Evolutionary conservation across 2,113 vertebrate species (phyloP).

Genomic region (Xenopus borealis): DNA sequence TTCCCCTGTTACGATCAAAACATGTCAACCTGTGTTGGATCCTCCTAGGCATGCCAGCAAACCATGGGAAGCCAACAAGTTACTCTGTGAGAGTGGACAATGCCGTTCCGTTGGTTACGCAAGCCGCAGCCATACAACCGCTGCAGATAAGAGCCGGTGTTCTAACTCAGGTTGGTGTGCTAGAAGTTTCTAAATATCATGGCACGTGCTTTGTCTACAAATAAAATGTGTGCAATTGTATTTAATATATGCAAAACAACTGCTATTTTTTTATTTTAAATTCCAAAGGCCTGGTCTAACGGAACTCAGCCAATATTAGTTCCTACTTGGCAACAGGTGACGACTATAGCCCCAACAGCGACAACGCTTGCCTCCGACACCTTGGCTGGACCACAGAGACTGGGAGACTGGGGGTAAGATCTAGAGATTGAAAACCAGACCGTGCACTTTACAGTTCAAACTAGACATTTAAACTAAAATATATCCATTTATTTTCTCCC

Average conservation of each 20-base stretch:
- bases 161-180: constrained; percentile 82
- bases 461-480: constrained; percentile 28
- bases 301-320: constrained; percentile 89
- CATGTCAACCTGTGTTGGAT: no score
- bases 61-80: constrained; percentile 79
- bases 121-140: constrained; percentile 86
- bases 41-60: constrained; percentile 80
- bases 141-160: constrained; percentile 90
- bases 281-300: constrained; percentile 81
- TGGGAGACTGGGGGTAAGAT: constrained; percentile 94
- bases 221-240: neutral
- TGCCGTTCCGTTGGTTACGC: constrained; percentile 85
- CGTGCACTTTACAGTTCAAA: no score
- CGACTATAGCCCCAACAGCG: constrained; percentile 76
- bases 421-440: rapidly evolving
- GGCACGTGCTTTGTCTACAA: neutral
- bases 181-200: neutral
- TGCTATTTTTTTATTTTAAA: neutral
- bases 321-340: constrained; percentile 91
- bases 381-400: constrained; percentile 86
- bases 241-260: neutral
- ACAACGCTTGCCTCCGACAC: constrained; percentile 82
- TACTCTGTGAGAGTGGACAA: constrained; percentile 91
- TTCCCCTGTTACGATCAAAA: no score
- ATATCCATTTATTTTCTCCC: constrained; percentile 51